phyloP scores from a whole-genome alignment of 2,888 invertebrate species.

The Calameuta idolon region DNA sequence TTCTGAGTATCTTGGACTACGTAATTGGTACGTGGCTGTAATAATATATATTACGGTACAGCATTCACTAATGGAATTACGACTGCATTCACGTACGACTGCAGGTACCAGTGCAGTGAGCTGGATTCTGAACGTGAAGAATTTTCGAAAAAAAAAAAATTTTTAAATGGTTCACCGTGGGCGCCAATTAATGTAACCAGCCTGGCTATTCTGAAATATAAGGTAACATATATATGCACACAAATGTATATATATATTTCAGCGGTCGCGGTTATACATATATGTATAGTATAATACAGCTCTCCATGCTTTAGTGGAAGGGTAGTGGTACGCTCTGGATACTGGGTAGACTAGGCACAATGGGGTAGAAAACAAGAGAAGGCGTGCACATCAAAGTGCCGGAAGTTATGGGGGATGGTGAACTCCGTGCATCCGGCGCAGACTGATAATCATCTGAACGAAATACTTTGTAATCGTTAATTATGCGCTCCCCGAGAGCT shows the following conservation, averaged over 20 bases:
- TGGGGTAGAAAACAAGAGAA: slow-evolving; percentile 64
- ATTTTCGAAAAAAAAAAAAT: slow-evolving; percentile 6
- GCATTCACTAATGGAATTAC: not conserved
- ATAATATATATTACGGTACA: not conserved
- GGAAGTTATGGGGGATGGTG: slow-evolving; percentile 62
- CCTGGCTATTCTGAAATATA: slow-evolving; percentile 8
- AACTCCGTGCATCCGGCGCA: slow-evolving; percentile 60
- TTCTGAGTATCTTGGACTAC: not conserved
- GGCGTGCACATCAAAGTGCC: slow-evolving; percentile 64
- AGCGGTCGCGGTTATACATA: slow-evolving; percentile 29
- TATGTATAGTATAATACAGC: slow-evolving; percentile 23
- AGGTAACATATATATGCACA: not conserved
- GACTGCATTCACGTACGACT: too few species aligned
- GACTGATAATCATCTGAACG: slow-evolving; percentile 67
- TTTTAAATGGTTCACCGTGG: slow-evolving; percentile 21
- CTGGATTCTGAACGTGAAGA: not conserved
- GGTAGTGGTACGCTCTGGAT: not conserved
- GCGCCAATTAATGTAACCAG: slow-evolving; percentile 33
- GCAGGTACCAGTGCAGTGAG: not conserved
- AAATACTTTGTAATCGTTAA: slow-evolving; percentile 68
- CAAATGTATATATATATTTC: slow-evolving; percentile 20
- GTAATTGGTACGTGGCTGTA: too few species aligned
- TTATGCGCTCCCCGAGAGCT: slow-evolving; percentile 48
- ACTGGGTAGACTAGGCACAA: slow-evolving; percentile 43
- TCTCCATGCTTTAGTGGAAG: not conserved